phyloP scores from a whole-genome alignment of 2,797 vertebrate species.

The Gambelia wislizenii region DNA sequence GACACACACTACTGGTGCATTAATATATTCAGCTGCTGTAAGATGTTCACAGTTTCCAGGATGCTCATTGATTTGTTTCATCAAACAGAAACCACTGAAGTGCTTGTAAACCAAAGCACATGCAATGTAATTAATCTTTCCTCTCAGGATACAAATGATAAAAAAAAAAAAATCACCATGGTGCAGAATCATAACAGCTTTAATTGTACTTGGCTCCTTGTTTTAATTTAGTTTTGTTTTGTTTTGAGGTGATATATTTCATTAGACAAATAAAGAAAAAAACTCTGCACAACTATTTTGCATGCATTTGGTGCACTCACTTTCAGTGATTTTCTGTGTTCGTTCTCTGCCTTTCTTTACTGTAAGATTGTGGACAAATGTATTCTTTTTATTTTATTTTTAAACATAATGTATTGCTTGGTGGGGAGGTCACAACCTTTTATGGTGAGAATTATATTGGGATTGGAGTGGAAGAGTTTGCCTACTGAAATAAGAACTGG shows the following conservation, averaged over 20 bases:
- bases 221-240: neutral
- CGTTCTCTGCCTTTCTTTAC: neutral
- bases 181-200: constrained; percentile 17
- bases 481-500: too few species aligned
- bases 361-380: neutral
- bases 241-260: constrained; percentile 15
- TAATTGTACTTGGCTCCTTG: constrained; percentile 25
- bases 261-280: constrained; percentile 9
- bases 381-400: neutral
- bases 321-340: neutral
- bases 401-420: neutral
- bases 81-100: constrained; percentile 25
- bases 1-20: neutral
- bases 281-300: neutral
- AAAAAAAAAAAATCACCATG: neutral
- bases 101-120: constrained; percentile 16
- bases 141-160: constrained; percentile 30
- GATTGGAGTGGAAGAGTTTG: neutral
- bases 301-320: neutral
- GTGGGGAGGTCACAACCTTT: neutral
- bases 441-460: neutral
- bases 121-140: constrained; percentile 48
- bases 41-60: constrained; percentile 42
- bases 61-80: constrained; percentile 41
- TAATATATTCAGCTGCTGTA: constrained; percentile 26